Evolutionary conservation across 2,888 invertebrate genomes (phyloP), one percentile per base, ranked within the genome.

Genomic region (Dioctria rufipes): DNA sequence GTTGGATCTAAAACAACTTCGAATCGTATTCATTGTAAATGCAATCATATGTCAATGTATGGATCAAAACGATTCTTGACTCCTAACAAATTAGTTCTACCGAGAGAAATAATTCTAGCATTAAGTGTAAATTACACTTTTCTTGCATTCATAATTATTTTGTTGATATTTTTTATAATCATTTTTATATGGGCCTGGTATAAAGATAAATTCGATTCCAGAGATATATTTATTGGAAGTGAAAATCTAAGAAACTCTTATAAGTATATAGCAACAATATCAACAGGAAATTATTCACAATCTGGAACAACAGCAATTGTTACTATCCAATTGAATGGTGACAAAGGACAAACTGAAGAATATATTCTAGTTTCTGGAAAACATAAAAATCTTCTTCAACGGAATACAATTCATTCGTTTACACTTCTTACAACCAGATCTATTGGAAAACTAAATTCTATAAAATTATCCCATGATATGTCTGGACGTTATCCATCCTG

Each of bases 401-500:
- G 40, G 39, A 79, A 77, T 39, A 79, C 80, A 42, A 58, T 80
- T 8, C 39, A 73, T 39, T 42, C 66, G 5, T 83, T 83, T 71
- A 71, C 51, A n/a, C 8, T 83, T 0, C 13, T 42, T 8, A 80
- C 81, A 11, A 8, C 9, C 0, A 66, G 51, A 49, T 51, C 61
- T 11, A 65, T 86, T 0, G 82, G 83, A 0, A 6, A 9, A 13
- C 5, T 84, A 3, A n/a, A 69, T 8, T 78, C 81, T 5, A 78
- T 84, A n/a, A 80, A 80, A 40, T 66, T 84, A 8, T 40, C n/a
- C 1, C 84, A 84, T 80, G 85, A 86, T 63, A 82, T 80, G 8
- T 66, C 80, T 3, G 86, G 86, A n/a, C 83, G 85, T 40, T 86
- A 85, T 79, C 85, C 86, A 2, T 83, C 85, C 0, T 86, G 86